phyloP scores from a whole-genome alignment of 2,888 invertebrate species.

The Crocallis elinguaria region DNA sequence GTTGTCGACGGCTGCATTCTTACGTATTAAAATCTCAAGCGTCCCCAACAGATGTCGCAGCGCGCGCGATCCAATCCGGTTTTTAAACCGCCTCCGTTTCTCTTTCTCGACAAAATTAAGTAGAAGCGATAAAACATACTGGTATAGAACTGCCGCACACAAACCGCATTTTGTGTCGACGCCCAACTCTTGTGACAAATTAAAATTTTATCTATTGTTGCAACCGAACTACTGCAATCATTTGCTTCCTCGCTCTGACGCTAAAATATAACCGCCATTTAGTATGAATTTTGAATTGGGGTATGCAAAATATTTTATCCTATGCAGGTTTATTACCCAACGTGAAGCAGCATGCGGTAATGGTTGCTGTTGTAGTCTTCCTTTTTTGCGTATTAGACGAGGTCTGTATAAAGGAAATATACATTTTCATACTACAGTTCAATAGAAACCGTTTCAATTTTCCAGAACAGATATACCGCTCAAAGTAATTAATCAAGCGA shows the following conservation, averaged over 20 bases:
- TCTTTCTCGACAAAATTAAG: constrained; percentile 54
- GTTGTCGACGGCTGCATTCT: constrained; percentile 45
- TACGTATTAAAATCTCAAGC: constrained; percentile 63
- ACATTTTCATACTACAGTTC: not conserved
- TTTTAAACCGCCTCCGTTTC: constrained; percentile 58
- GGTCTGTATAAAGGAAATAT: not conserved
- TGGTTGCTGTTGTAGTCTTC: not conserved
- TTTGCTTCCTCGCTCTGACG: constrained; percentile 4
- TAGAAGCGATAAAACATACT: constrained; percentile 19
- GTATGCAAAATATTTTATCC: constrained; percentile 1
- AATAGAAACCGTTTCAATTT: not conserved
- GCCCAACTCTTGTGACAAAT: constrained; percentile 44
- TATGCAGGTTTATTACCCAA: not conserved
- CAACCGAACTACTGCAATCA: constrained; percentile 29
- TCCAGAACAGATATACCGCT: constrained; percentile 3
- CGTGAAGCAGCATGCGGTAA: not conserved
- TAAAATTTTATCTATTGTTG: constrained; percentile 47
- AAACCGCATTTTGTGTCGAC: constrained; percentile 4
- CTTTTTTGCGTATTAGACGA: not conserved
- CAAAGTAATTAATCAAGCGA: constrained; percentile 59
- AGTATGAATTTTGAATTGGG: constrained; percentile 23
- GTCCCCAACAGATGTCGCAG: constrained; percentile 60
- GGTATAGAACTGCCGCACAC: constrained; percentile 1
- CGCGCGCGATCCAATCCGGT: constrained; percentile 52
- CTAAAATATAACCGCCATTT: constrained; percentile 39